Conservation (phyloP, 2,797 vertebrate species). For the Sebastes nivosus region DNA sequence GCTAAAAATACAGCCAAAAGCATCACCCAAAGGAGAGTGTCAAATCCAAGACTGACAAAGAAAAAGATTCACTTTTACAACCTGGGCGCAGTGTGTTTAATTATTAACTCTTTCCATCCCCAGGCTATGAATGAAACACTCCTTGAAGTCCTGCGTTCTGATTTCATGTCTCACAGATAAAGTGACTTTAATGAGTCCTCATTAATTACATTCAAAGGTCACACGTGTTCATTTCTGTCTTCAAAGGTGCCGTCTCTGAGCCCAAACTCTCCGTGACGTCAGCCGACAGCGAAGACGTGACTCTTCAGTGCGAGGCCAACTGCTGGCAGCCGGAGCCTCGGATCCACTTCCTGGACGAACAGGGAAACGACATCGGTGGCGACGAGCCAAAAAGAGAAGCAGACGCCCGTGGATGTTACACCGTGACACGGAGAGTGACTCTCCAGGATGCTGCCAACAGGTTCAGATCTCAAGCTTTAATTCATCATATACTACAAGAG, state of each 20-base stretch:
- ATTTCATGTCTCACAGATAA: no score
- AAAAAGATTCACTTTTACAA: neutral
- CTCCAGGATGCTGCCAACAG: neutral
- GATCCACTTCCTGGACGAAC: conserved; percentile 9
- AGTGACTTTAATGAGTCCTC: no score
- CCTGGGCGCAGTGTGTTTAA: neutral
- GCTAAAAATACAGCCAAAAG: neutral
- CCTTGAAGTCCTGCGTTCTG: neutral
- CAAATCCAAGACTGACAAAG: neutral
- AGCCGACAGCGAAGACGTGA: fast-evolving
- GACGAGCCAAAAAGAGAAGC: fast-evolving
- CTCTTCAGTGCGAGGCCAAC: conserved; percentile 16
- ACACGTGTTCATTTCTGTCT: neutral
- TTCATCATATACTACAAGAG: neutral
- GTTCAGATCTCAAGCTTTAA: neutral
- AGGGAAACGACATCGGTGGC: neutral
- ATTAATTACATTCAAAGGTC: neutral
- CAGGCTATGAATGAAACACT: neutral
- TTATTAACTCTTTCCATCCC: fast-evolving
- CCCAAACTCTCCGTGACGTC: neutral
- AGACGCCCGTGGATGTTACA: neutral
- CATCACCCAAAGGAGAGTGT: neutral
- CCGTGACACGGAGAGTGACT: neutral
- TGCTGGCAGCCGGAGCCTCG: conserved; percentile 3
- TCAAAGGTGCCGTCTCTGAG: neutral